These are phyloP conservation scores for Mythimna vitellina DNA, from an alignment of 2,888 invertebrate genomes.

Conservation along the genomic window DNA sequence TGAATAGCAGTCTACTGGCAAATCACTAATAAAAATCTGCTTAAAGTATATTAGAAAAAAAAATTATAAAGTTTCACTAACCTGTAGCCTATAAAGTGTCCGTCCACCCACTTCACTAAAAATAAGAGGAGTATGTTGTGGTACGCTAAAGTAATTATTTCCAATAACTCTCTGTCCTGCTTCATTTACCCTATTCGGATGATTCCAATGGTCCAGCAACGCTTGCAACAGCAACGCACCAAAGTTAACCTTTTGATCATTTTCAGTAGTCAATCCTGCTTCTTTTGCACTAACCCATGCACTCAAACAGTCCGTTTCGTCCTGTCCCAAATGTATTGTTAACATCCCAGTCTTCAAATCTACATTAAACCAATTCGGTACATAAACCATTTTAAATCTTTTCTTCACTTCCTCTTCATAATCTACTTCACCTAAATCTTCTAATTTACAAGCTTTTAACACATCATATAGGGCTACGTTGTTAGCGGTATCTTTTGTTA, in stretches of 20 bases:
- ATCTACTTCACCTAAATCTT: conserved; percentile 97
- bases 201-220: conserved; percentile 98
- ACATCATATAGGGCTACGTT: conserved; percentile 97
- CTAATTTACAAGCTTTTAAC: conserved; percentile 95
- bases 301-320: conserved; percentile 99
- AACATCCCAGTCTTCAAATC: conserved; percentile 99
- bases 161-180: conserved; percentile 94
- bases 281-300: conserved; percentile 99
- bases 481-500: conserved; percentile 98
- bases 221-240: conserved; percentile 98
- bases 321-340: conserved; percentile 98
- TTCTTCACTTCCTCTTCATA: conserved; percentile 98
- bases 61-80: conserved; percentile 51
- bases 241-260: conserved; percentile 98
- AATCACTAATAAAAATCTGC: too few species aligned
- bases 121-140: conserved; percentile 98
- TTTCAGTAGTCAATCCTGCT: conserved; percentile 95
- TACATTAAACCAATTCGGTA: conserved; percentile 99
- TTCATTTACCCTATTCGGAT: conserved; percentile 92
- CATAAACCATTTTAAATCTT: conserved; percentile 97
- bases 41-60: neutral
- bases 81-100: conserved; percentile 95
- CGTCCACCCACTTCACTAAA: conserved; percentile 99
- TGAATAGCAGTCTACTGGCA: too few species aligned
- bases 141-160: conserved; percentile 96